Evolutionary conservation across 1,140 invertebrate genomes (phyloP).

Genomic region (Pogonognathellus flavescens): DNA sequence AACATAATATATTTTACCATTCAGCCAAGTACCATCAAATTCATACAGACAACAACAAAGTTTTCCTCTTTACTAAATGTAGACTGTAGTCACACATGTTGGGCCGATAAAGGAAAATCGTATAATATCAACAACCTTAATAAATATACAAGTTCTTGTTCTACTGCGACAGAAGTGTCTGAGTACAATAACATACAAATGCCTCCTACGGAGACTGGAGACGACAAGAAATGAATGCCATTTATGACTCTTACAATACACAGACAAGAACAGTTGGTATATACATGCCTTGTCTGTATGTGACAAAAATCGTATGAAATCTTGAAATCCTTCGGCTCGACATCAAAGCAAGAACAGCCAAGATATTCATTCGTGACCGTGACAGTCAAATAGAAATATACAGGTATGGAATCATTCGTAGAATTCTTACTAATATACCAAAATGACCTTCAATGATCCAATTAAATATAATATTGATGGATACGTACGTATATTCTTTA

Average conservation of each 20-base stretch:
- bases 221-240: neutral
- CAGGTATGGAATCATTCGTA: neutral
- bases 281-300: constrained; percentile 8
- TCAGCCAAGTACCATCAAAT: no score
- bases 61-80: no score
- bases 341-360: neutral
- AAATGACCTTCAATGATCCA: neutral
- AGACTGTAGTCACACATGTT: no score
- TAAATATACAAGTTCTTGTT: no score
- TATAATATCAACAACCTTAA: no score
- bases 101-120: no score
- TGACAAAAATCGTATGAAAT: constrained; percentile 5
- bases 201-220: no score
- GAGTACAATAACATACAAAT: no score
- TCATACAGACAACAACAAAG: no score
- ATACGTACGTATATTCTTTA: neutral
- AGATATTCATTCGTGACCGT: neutral
- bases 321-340: neutral
- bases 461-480: neutral
- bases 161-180: no score
- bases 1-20: no score
- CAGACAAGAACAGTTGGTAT: neutral
- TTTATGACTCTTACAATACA: neutral
- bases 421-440: neutral
- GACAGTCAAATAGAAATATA: neutral